Percentiles rank a stretch among this genome's conserved stretches.
These are phyloP conservation scores for Novumbra hubbsi DNA, from an alignment of 2,797 vertebrate species.

Conservation along the genomic window DNA sequence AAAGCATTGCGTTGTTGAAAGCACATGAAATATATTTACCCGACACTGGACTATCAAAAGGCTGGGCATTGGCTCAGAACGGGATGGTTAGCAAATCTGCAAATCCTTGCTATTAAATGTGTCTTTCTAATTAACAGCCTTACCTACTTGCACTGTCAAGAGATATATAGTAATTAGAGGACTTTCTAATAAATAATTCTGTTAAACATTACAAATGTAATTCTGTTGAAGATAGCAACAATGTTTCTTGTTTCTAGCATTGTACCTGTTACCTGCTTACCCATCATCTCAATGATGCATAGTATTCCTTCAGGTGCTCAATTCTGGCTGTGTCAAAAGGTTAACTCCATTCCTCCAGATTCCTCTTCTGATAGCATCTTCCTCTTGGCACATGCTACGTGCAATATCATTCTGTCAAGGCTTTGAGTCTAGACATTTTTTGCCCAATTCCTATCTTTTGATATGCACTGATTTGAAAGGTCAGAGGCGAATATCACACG, in stretches of 20 bases:
- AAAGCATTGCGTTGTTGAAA: too few species aligned
- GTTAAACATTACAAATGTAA: background rate
- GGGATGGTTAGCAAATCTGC: too few species aligned
- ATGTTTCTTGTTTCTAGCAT: conserved; percentile 12
- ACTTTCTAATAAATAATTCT: background rate
- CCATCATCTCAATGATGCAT: conserved; percentile 15
- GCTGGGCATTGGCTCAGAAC: too few species aligned
- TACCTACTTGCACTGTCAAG: too few species aligned
- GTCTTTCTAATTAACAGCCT: too few species aligned
- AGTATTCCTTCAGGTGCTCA: conserved; percentile 23
- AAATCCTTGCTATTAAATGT: too few species aligned
- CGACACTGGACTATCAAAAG: too few species aligned
- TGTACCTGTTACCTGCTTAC: background rate
- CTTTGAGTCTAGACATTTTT: conserved; percentile 11
- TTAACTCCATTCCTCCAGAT: conserved; percentile 36
- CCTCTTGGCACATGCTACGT: conserved; percentile 13
- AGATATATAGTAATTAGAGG: background rate
- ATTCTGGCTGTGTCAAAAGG: conserved; percentile 37
- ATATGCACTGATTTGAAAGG: conserved; percentile 11
- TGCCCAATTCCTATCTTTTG: background rate
- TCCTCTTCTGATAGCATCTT: conserved; percentile 3
- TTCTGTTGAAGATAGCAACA: background rate
- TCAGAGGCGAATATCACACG: background rate
- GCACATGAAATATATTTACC: too few species aligned
- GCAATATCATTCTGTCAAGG: conserved; percentile 24